Conservation (phyloP, 1,140 invertebrate genomes). For the Zophobas morio region DNA sequence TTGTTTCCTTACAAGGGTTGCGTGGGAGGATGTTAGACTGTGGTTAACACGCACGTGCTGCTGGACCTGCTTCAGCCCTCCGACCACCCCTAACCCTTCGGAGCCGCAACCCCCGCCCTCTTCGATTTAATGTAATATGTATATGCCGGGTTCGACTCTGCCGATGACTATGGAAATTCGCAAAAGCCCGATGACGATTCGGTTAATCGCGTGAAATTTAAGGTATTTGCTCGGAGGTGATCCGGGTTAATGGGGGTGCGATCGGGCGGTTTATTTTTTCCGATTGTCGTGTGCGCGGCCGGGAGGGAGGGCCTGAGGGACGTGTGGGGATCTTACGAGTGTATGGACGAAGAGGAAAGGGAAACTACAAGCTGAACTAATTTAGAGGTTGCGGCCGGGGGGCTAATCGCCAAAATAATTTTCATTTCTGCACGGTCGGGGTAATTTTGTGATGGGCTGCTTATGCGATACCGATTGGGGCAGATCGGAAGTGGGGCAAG, state of each 20-base stretch:
- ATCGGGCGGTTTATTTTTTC: too few relatives aligned
- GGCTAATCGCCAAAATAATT: slow-evolving; percentile 35
- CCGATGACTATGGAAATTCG: slow-evolving; percentile 43
- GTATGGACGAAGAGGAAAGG: not conserved
- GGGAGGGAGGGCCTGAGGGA: not conserved
- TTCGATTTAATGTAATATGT: slow-evolving; percentile 60
- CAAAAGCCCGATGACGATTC: slow-evolving; percentile 33
- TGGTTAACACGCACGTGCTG: slow-evolving; percentile 65
- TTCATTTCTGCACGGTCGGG: slow-evolving; percentile 18
- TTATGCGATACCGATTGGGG: not conserved
- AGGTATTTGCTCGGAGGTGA: slow-evolving; percentile 1
- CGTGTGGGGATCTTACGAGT: slow-evolving; percentile 4
- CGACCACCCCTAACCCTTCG: slow-evolving; percentile 48
- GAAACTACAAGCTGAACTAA: slow-evolving; percentile 22
- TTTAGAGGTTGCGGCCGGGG: slow-evolving; percentile 19
- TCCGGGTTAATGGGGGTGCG: too few relatives aligned
- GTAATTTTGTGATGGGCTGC: not conserved
- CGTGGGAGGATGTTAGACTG: slow-evolving; percentile 63
- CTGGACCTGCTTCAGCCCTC: slow-evolving; percentile 57
- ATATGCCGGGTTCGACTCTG: slow-evolving; percentile 48
- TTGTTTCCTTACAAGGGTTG: slow-evolving; percentile 65
- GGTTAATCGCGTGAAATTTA: slow-evolving; percentile 34
- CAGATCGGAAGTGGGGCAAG: not conserved
- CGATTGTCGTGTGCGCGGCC: not conserved
- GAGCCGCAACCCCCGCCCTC: slow-evolving; percentile 44